A percentile compares a stretch with the other conserved stretches of the same genome.
Evolutionary conservation across 1,140 invertebrate genomes (phyloP).

Genomic region (Mizuhopecten yessoensis): DNA sequence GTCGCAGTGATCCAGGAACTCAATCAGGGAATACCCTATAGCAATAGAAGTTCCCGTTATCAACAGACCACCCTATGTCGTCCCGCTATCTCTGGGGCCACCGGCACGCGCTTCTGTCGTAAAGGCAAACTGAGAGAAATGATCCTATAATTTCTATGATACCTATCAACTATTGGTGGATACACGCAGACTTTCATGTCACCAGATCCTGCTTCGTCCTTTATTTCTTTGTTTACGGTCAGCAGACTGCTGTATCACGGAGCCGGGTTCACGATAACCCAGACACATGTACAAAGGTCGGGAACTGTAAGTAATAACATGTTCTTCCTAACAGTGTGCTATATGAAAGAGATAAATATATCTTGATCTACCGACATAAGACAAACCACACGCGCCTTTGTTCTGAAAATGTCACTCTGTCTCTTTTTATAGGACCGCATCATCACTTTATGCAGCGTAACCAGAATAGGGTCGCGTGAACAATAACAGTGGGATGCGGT

Average conservation of each 20-base stretch:
- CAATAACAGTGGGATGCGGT: too few species aligned
- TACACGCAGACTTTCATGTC: background rate
- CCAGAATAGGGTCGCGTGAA: too few species aligned
- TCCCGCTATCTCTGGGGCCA: background rate
- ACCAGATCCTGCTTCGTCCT: background rate
- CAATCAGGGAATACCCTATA: background rate
- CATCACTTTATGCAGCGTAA: too few species aligned
- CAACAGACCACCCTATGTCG: background rate
- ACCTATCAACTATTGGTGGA: background rate
- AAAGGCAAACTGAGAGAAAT: background rate
- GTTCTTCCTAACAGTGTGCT: too few species aligned
- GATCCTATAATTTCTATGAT: background rate
- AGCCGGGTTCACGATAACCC: background rate
- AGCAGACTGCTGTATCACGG: background rate
- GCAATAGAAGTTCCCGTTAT: background rate
- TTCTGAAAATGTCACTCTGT: too few species aligned
- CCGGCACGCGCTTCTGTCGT: background rate
- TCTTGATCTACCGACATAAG: too few species aligned
- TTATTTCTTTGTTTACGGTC: background rate
- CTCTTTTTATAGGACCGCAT: too few species aligned
- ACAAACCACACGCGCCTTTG: too few species aligned
- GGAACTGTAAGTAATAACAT: too few species aligned
- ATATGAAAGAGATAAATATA: too few species aligned
- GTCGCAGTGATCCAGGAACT: background rate
- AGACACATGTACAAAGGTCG: background rate